Evolutionary conservation across 2,113 vertebrate species (phyloP), one percentile per base, ranked within the genome.

Genomic region (Tinamus guttatus): DNA sequence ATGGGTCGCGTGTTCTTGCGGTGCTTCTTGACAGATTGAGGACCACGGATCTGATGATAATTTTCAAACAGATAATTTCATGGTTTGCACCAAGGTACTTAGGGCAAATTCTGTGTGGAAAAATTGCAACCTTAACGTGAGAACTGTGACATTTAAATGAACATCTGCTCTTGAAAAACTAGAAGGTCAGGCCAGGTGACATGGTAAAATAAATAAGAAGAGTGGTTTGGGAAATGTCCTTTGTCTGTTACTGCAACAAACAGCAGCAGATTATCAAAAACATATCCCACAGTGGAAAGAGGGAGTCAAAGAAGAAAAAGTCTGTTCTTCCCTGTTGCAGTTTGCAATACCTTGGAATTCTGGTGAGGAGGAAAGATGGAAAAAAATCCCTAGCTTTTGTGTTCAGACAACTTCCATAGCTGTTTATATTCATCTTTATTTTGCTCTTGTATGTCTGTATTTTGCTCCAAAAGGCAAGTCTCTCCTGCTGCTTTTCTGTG

Each of bases 101-200:
- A 64, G 38, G 47, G 47, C 65, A 79, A 41, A 81, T 81, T 87
- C 56, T 71, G 58, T 65, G 62, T 71, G 56, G 69, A 64, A 94
- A 94, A 92, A 92, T 71, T 71, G 52, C 65, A 81, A 62, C 60
- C 47, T 84, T 92, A 76, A 65, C 22, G 5, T 19, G 60, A 90
- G 56, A 65, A 30, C 18, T 88, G 59, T 22, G 0, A 1, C 3
- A 9, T 1, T 6, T 93, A 80, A 80, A 54, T 56, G 82, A 82
- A 82, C n/a, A 85, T 74, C 60, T 74, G 54, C 49, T 58, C 41
- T 40, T 68, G 87, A 47, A 68, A 88, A 94, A 60, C 25, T 51
- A 47, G 36, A 41, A 77, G 49, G 82, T 87, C 64, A 60, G 76
- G 47, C 32, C 65, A 75, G 80, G 75, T 71, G 41, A 68, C 91